Evolutionary conservation across 2,888 invertebrate species (phyloP).

Genomic region (Epirrhoe tristata): DNA sequence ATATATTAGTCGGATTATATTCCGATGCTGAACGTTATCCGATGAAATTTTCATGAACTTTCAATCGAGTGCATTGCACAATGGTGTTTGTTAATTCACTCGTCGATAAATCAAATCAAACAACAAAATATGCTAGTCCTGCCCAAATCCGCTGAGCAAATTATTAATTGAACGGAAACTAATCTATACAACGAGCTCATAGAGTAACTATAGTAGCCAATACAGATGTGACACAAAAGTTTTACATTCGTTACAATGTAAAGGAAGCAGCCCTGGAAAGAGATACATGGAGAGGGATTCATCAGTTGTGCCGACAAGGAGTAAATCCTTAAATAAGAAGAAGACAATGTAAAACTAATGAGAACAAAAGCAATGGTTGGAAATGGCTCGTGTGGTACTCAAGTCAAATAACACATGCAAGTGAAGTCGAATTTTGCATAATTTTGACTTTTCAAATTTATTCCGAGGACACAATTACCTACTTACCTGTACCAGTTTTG

Average conservation of each 20-base stretch:
- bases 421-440: no score
- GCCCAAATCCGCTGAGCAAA: slow-evolving; percentile 30
- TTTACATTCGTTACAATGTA: background rate
- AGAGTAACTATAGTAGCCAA: slow-evolving; percentile 17
- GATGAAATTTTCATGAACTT: slow-evolving; percentile 22
- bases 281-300: no score
- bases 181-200: slow-evolving; percentile 25
- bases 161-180: slow-evolving; percentile 41
- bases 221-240: slow-evolving; percentile 4
- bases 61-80: slow-evolving; percentile 14
- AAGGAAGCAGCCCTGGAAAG: no score
- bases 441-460: no score
- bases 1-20: background rate
- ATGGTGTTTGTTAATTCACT: slow-evolving; percentile 35
- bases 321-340: no score
- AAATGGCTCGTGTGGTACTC: no score
- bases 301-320: no score
- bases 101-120: slow-evolving; percentile 36
- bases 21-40: slow-evolving; percentile 11
- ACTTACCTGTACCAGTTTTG: no score
- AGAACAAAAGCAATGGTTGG: no score
- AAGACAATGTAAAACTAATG: no score
- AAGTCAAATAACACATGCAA: no score
- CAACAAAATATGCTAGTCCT: slow-evolving; percentile 34
- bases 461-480: no score